Evolutionary conservation across 53 echinoderm and acorn worm species (phyloP), one percentile per base, ranked within the genome.

Genomic region (Mesocentrotus franciscanus): DNA sequence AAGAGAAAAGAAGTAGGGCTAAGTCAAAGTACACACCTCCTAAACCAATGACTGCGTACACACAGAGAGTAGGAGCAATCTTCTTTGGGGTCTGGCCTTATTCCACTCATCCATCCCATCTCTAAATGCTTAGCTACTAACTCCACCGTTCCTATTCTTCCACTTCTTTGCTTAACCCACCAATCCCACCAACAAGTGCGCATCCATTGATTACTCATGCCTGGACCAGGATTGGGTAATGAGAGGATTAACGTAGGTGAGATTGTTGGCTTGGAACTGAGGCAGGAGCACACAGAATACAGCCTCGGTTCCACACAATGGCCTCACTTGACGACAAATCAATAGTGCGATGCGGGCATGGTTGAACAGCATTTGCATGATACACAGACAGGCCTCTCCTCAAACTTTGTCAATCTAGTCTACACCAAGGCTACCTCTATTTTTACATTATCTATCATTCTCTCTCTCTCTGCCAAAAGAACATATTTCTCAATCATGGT

Each of bases 321-420:
- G 71, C 56, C 95, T 94, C 95, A 94, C 95, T 94, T 94, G 95
- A 94, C 89, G 95, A 94, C 95, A 85, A 94, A 94, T 94, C 95
- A 94, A 94, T 94, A 94, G 95, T 66, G 56, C 56, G 87, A 85
- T 94, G 85, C 70, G 95, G 85, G 95, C 95, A 64, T 94, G 95
- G 95, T 85, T 94, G 95, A 94, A 68, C 95, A 94, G 87, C 95
- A 85, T 94, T 94, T 94, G 95, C 95, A 94, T 94, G 64, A 64
- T 66, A 91, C 91, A 91, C 91, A 91, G 91, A 92, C 92, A 91
- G 18, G 62, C 91, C 91, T 91, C 91, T 91, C 66, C 91, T 91
- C 91, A 91, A 91, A 91, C 61, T 91, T 66, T 91, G 91, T 66
- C 66, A 91, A 18, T 61, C 91, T 91, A 91, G 91, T 91, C 91